These are phyloP conservation scores for Athalia cordata DNA, from an alignment of 2,888 invertebrate genomes.

Conservation along the genomic window DNA sequence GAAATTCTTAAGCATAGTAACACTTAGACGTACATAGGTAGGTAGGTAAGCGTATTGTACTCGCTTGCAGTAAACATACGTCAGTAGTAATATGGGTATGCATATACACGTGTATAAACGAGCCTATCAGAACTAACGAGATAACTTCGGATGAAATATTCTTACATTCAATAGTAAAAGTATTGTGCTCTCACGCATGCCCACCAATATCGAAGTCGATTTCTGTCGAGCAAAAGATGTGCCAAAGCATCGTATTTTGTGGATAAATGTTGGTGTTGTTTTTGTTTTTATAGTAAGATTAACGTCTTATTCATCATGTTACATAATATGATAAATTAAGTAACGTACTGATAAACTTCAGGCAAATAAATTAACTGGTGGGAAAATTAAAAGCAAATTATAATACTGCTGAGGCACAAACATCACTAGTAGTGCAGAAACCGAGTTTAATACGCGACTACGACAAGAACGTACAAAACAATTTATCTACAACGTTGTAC, in stretches of 20 bases:
- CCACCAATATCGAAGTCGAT: constrained; percentile 21
- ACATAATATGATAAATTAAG: constrained; percentile 3
- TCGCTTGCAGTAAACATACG: constrained; percentile 10
- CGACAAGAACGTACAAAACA: constrained; percentile 20
- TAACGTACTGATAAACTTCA: constrained; percentile 11
- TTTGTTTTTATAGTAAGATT: constrained; percentile 14
- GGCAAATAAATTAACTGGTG: not conserved
- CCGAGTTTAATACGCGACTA: constrained; percentile 3
- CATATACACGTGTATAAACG: constrained; percentile 18
- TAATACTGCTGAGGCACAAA: not conserved
- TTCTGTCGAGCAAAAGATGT: constrained; percentile 26
- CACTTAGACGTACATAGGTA: constrained; percentile 50
- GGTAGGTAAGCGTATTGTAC: not conserved
- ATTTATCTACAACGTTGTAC: constrained; percentile 26
- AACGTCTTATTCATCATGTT: constrained; percentile 19
- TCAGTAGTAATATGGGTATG: constrained; percentile 48
- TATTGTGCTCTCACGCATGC: constrained; percentile 34
- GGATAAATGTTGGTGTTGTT: not conserved
- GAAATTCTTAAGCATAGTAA: constrained; percentile 53
- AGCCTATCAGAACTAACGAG: constrained; percentile 3
- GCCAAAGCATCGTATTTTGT: constrained; percentile 23
- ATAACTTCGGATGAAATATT: constrained; percentile 15
- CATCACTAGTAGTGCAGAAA: not conserved
- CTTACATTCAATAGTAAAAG: constrained; percentile 38
- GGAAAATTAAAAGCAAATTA: not conserved